These are phyloP conservation scores for Troides helena DNA, from an alignment of 2,888 invertebrate genomes.

Conservation along the genomic window DNA sequence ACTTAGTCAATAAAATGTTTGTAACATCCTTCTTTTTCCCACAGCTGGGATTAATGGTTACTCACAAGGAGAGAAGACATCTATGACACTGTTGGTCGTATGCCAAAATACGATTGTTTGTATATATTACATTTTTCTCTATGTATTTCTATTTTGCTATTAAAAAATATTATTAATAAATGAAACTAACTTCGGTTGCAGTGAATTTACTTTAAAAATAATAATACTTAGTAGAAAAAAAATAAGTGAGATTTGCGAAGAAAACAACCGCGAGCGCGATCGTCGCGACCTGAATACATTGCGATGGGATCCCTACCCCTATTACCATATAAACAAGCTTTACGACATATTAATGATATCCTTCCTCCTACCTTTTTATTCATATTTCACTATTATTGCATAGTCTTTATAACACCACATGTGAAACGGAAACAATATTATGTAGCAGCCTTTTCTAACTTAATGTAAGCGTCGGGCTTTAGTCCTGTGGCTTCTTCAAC, in stretches of 20 bases:
- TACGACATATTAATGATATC: conserved; percentile 9
- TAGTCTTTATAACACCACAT: not conserved
- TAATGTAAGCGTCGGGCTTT: too few species aligned
- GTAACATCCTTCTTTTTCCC: too few species aligned
- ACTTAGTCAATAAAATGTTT: too few species aligned
- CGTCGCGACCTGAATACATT: conserved; percentile 23
- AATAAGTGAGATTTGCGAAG: conserved; percentile 9
- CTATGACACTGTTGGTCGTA: too few species aligned
- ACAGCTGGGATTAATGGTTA: too few species aligned
- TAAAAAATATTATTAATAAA: not conserved
- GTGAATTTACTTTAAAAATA: not conserved
- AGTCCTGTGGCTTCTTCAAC: too few species aligned
- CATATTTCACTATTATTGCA: not conserved
- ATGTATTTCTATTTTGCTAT: too few species aligned
- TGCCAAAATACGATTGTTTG: too few species aligned
- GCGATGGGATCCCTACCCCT: not conserved
- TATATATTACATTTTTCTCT: too few species aligned
- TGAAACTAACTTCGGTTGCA: not conserved
- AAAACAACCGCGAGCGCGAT: conserved; percentile 11
- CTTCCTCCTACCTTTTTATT: conserved; percentile 3
- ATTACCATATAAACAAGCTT: conserved; percentile 20
- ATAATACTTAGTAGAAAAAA: conserved; percentile 10
- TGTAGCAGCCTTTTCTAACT: not conserved
- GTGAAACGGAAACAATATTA: not conserved
- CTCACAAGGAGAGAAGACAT: too few species aligned